Conservation (phyloP, 1,140 invertebrate genomes). For the Dendrolimus kikuchii region DNA sequence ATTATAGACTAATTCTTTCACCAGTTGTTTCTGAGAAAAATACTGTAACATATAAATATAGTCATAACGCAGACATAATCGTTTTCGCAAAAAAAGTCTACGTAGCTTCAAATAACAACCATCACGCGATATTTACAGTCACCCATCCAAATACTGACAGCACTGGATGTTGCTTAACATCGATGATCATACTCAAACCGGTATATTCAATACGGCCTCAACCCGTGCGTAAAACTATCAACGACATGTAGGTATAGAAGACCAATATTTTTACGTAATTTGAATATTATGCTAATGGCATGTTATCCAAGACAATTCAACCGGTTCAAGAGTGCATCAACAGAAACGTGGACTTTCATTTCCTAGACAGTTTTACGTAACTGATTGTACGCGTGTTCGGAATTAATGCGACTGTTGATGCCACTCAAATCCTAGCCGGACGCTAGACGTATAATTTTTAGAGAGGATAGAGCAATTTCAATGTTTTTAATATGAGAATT, state of each 20-base stretch:
- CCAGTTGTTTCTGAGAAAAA: too few relatives aligned
- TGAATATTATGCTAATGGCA: slow-evolving; percentile 4
- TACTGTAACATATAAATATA: too few relatives aligned
- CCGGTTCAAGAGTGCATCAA: slow-evolving; percentile 12
- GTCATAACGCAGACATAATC: too few relatives aligned
- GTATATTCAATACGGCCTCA: too few relatives aligned
- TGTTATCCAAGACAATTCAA: slow-evolving; percentile 7
- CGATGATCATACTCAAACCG: neutral
- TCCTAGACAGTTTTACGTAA: slow-evolving; percentile 40
- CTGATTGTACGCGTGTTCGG: slow-evolving; percentile 21
- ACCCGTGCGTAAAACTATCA: too few relatives aligned
- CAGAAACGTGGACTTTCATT: slow-evolving; percentile 33
- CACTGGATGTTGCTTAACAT: slow-evolving; percentile 1
- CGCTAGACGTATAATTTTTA: too few relatives aligned
- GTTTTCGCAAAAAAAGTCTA: too few relatives aligned
- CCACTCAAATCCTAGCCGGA: too few relatives aligned
- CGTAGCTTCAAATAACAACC: neutral
- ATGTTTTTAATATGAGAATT: too few relatives aligned
- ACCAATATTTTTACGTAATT: neutral
- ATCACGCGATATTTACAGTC: slow-evolving; percentile 6
- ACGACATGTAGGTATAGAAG: neutral
- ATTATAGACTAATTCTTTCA: too few relatives aligned
- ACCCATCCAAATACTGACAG: slow-evolving; percentile 3
- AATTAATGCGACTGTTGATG: slow-evolving; percentile 16
- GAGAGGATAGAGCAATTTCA: too few relatives aligned